phyloP scores from a whole-genome alignment of 2,797 vertebrate species.

The Sylvia borin region DNA sequence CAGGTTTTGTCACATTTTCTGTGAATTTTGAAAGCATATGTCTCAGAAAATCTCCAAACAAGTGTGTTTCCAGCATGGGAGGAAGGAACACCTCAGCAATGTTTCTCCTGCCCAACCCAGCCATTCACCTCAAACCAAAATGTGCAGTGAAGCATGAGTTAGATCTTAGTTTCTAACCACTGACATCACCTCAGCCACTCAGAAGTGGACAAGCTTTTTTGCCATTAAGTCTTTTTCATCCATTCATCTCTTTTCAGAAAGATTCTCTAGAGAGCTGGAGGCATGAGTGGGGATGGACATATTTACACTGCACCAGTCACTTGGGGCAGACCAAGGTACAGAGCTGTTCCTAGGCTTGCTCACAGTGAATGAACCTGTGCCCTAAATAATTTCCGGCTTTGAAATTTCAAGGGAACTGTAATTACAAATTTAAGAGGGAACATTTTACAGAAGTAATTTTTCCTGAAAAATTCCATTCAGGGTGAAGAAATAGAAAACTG shows the following conservation, averaged over 20 bases:
- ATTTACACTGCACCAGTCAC: not conserved
- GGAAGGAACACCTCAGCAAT: not conserved
- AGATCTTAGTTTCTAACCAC: not conserved
- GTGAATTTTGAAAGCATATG: not conserved
- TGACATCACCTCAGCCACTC: not conserved
- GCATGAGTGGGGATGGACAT: accelerated
- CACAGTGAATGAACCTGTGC: not conserved
- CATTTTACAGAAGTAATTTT: not conserved
- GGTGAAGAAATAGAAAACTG: not conserved
- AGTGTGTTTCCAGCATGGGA: not conserved
- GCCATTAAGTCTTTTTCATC: not conserved
- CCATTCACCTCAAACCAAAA: not conserved
- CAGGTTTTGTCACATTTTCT: not conserved
- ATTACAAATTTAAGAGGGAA: not conserved
- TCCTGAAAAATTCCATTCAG: not conserved
- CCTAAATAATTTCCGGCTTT: not conserved
- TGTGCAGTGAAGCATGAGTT: not conserved
- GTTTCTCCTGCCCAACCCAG: not conserved
- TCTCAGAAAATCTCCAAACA: not conserved
- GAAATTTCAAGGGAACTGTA: not conserved
- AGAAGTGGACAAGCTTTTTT: not conserved
- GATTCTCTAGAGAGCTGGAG: not conserved
- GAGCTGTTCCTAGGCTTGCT: not conserved
- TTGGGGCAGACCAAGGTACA: not conserved
- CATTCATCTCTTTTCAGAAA: not conserved